phyloP scores from a whole-genome alignment of 2,888 invertebrate species.

The Scaptomyza caliginosa region DNA sequence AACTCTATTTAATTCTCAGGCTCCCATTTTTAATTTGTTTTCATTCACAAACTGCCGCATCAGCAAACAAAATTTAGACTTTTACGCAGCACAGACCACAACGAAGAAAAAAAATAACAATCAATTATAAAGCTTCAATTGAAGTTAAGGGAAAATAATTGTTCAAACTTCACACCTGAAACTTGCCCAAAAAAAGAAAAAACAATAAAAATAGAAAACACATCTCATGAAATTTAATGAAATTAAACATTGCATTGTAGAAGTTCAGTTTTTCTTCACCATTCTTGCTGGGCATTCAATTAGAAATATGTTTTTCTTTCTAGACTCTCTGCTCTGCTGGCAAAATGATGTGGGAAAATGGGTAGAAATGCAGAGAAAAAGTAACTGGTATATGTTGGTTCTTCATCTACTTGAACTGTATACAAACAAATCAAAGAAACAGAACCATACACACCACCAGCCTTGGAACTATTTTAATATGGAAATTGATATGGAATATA shows the following conservation, averaged over 20 bases:
- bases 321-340: slow-evolving; percentile 19
- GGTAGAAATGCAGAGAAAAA: no score
- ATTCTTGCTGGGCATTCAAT: slow-evolving; percentile 67
- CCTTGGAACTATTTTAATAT: slow-evolving; percentile 68
- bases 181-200: background rate
- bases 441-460: slow-evolving; percentile 22
- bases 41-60: slow-evolving; percentile 49
- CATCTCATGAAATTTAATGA: slow-evolving; percentile 73
- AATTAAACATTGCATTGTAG: slow-evolving; percentile 54
- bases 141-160: slow-evolving; percentile 9
- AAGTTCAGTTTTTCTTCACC: background rate
- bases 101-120: slow-evolving; percentile 40
- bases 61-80: slow-evolving; percentile 42
- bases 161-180: slow-evolving; percentile 36
- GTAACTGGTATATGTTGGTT: background rate
- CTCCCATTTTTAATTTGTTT: slow-evolving; percentile 30
- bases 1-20: slow-evolving; percentile 28
- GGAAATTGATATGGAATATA: slow-evolving; percentile 72
- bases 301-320: slow-evolving; percentile 59
- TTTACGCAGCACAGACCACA: background rate
- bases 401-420: background rate
- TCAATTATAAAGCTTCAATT: slow-evolving; percentile 44
- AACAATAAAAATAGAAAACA: slow-evolving; percentile 23
- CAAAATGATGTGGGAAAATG: slow-evolving; percentile 73
- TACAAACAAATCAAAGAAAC: slow-evolving; percentile 66